Conservation (phyloP, 2,797 vertebrate species). For the Mycteria americana region DNA sequence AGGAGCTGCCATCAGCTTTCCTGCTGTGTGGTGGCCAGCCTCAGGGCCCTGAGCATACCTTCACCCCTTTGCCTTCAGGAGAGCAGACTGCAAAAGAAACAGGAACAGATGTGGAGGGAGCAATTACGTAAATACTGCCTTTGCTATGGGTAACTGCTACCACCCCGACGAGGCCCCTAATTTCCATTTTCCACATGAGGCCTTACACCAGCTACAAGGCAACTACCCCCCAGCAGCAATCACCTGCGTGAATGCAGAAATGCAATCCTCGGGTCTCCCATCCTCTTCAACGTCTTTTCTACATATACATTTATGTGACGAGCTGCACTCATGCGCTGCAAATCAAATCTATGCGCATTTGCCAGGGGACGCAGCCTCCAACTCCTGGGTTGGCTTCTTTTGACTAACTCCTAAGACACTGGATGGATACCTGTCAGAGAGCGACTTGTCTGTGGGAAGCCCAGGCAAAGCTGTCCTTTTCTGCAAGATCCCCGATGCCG, state of each 20-base stretch:
- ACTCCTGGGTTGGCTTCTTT: not conserved
- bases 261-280: not conserved
- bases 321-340: not conserved
- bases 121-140: not conserved
- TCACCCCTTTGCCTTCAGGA: not conserved
- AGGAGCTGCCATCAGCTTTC: not conserved
- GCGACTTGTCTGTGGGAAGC: not conserved
- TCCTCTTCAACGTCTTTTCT: not conserved
- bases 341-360: not conserved
- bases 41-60: not conserved
- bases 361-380: not conserved
- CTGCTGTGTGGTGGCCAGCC: no score
- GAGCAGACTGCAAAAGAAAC: not conserved
- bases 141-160: not conserved
- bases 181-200: not conserved
- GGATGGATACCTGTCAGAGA: not conserved
- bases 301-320: not conserved
- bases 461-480: not conserved
- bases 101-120: not conserved
- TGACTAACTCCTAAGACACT: not conserved
- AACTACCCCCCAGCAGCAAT: not conserved
- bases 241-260: not conserved
- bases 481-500: not conserved
- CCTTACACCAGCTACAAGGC: not conserved
- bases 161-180: rapidly evolving